These are phyloP conservation scores for Dinocampus coccinellae DNA, from an alignment of 2,888 invertebrate species.

Conservation along the genomic window DNA sequence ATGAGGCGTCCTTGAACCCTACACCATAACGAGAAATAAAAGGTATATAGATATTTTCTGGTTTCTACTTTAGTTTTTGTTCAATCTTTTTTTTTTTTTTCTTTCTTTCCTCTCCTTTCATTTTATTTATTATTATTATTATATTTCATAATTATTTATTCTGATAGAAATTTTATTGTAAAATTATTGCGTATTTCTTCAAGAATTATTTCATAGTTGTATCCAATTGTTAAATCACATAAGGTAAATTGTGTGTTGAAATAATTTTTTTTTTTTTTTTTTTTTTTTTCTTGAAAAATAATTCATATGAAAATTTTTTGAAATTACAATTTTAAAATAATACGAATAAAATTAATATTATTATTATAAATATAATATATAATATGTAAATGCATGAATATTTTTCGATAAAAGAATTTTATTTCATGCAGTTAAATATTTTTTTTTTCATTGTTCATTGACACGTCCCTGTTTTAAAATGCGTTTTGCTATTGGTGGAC, in stretches of 20 bases:
- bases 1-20: slow-evolving; percentile 5
- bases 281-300: too few relatives aligned
- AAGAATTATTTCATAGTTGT: too few relatives aligned
- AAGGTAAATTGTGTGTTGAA: too few relatives aligned
- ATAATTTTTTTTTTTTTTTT: too few relatives aligned
- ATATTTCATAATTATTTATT: too few relatives aligned
- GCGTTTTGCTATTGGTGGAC: slow-evolving; percentile 26
- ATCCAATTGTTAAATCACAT: too few relatives aligned
- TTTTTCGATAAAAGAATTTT: background rate
- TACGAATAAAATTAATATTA: background rate
- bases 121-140: too few relatives aligned
- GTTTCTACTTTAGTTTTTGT: background rate
- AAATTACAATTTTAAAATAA: too few relatives aligned
- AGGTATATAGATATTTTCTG: background rate
- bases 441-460: slow-evolving; percentile 1
- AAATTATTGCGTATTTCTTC: too few relatives aligned
- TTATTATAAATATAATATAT: background rate
- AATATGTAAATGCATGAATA: background rate
- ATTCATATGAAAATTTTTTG: too few relatives aligned
- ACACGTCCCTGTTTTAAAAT: slow-evolving; percentile 26
- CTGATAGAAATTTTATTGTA: too few relatives aligned
- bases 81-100: background rate
- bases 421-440: background rate
- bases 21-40: background rate
- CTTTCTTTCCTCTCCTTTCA: too few relatives aligned